A percentile compares a stretch with the other conserved stretches of the same genome.
Conservation (phyloP, 92 coral and sea anemone species). For the Siderastrea siderea region DNA sequence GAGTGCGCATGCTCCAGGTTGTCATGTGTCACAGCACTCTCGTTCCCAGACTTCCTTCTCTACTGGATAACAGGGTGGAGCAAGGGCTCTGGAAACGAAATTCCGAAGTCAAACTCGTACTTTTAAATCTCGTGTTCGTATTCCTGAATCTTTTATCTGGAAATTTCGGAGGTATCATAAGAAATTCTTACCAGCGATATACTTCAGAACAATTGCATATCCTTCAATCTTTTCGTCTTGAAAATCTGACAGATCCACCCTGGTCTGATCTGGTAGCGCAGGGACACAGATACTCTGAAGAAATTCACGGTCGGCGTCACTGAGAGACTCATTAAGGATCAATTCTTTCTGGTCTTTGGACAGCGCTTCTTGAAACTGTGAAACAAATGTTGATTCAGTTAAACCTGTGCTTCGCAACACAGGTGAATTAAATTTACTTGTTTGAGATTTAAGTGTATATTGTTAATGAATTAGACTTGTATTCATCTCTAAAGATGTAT, state of each 20-base stretch:
- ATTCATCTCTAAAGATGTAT: too few relatives aligned
- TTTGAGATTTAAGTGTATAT: too few relatives aligned
- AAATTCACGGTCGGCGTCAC: background rate
- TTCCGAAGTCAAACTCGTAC: background rate
- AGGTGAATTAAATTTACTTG: too few relatives aligned
- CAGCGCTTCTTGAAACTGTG: constrained; percentile 10
- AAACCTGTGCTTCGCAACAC: too few relatives aligned
- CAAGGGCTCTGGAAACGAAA: too few relatives aligned
- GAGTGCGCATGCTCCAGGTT: too few relatives aligned
- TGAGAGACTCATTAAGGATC: background rate
- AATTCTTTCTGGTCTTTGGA: background rate
- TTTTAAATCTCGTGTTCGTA: too few relatives aligned
- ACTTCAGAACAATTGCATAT: constrained; percentile 12
- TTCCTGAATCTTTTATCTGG: background rate
- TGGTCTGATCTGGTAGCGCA: background rate
- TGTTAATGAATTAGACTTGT: too few relatives aligned
- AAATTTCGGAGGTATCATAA: background rate
- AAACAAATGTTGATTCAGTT: background rate
- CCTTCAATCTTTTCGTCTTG: constrained; percentile 7
- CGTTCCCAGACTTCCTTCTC: too few relatives aligned
- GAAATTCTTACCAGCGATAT: background rate
- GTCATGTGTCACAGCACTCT: too few relatives aligned
- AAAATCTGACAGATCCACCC: background rate
- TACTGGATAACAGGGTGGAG: too few relatives aligned
- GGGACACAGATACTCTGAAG: background rate